Evolutionary conservation across 2,888 invertebrate species (phyloP), one percentile per base, ranked within the genome.

Genomic region (Boloria selene): DNA sequence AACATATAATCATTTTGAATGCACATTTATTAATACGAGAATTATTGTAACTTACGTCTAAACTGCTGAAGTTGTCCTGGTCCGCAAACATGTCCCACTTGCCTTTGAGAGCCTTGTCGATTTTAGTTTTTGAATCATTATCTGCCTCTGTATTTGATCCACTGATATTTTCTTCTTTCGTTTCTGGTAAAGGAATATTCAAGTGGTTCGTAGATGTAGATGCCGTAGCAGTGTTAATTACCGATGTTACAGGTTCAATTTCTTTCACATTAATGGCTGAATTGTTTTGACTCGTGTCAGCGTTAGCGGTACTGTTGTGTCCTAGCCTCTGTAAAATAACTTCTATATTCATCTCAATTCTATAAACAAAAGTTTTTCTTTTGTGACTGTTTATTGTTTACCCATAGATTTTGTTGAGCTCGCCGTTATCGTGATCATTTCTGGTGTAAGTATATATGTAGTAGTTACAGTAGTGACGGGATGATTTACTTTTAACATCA

Each of bases 1-100:
- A 10, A 38, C 3, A 38, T 38, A 10, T 10, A 38, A 38, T 1
- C 3, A 2, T 7, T 38, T 7, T 38, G 10, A 7, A 38, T 38
- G 7, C 1, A 38, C 31, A 38, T 10, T 2, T 3, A 10, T 38
- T 38, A 10, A 10, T 7, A 31, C 7, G 0, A 31, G 31, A 6
- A 7, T 38, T 10, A 10, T 38, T 38, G 22, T 44, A 26, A 88
- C 88, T 87, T 70, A 90, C 90, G 72, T 83, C 85, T 42, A 88
- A 75, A 75, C 77, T 83, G 53, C 95, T 93, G 77, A 97, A 96
- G 84, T 96, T 96, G 79, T 97, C 97, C 73, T 96, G 96, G 79
- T 98, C 98, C 49, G 98, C 98, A 90, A 98, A 97, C 96, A 97
- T 97, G 79, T 97, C 97, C 96, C 97, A 97, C 75, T 96, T 95